Conservation (phyloP, 1,140 invertebrate species). For the Druon quercuslanigerum region DNA sequence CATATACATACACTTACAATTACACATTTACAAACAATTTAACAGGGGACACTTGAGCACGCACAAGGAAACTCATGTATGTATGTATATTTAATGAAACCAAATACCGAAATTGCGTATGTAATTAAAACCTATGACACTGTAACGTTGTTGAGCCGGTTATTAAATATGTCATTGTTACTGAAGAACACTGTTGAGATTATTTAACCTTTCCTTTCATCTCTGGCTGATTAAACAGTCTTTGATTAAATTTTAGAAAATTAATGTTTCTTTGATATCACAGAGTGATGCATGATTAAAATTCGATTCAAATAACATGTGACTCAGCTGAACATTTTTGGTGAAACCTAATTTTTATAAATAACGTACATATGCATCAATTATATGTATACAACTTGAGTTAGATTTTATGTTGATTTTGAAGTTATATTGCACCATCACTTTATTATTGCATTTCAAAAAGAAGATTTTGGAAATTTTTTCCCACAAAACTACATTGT, state of each 20-base stretch:
- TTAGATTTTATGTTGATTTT: too few species aligned
- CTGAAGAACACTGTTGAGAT: conserved; percentile 64
- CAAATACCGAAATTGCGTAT: conserved; percentile 66
- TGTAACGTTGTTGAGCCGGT: conserved; percentile 75
- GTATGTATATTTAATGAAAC: conserved; percentile 72
- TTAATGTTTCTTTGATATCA: not conserved
- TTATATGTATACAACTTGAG: too few species aligned
- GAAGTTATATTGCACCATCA: too few species aligned
- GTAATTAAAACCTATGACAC: conserved; percentile 68
- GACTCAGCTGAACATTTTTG: too few species aligned
- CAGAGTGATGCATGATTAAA: too few species aligned
- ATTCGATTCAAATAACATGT: too few species aligned
- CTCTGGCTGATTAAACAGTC: not conserved
- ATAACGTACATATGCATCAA: too few species aligned
- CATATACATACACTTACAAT: conserved; percentile 46
- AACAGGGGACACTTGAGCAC: conserved; percentile 43
- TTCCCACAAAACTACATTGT: too few species aligned
- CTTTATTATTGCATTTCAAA: too few species aligned
- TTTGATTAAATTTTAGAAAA: not conserved
- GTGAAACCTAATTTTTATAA: too few species aligned
- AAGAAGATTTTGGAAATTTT: too few species aligned
- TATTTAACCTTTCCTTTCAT: conserved; percentile 36
- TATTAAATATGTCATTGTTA: conserved; percentile 77
- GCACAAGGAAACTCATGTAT: conserved; percentile 61
- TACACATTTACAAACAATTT: conserved; percentile 45